Conservation (phyloP, 1,140 invertebrate species). For the Pseudomyrmex concolor region DNA sequence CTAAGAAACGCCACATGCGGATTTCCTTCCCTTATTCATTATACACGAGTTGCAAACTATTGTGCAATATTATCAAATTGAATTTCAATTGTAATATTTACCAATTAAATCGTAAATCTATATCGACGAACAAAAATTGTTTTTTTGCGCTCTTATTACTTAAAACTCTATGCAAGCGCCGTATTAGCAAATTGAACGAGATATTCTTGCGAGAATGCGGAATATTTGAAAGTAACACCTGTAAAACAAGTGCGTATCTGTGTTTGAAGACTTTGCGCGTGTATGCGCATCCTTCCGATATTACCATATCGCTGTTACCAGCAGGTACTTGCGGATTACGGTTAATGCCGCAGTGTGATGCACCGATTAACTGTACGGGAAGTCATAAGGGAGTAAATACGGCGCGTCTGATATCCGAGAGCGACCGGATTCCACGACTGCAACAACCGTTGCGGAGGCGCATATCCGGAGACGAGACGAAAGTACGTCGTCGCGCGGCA, state of each 20-base stretch:
- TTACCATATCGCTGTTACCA: not conserved
- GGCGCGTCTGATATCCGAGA: conserved; percentile 49
- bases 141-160: too few relatives aligned
- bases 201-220: not conserved
- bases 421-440: conserved; percentile 63
- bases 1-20: conserved; percentile 41
- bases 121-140: too few relatives aligned
- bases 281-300: conserved; percentile 13
- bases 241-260: too few relatives aligned
- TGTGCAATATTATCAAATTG: too few relatives aligned
- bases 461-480: conserved; percentile 46
- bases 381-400: conserved; percentile 22
- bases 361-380: conserved; percentile 42
- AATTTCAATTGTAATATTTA: too few relatives aligned
- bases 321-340: conserved; percentile 3
- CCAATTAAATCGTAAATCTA: too few relatives aligned
- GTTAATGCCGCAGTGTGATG: conserved; percentile 8
- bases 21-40: conserved; percentile 30
- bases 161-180: not conserved
- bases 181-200: conserved; percentile 1
- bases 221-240: too few relatives aligned
- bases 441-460: conserved; percentile 54
- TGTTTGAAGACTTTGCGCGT: conserved; percentile 4
- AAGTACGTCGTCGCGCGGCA: conserved; percentile 2
- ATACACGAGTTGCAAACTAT: too few relatives aligned